Evolutionary conservation across 2,888 invertebrate species (phyloP).

Genomic region (Saturnia pavonia): DNA sequence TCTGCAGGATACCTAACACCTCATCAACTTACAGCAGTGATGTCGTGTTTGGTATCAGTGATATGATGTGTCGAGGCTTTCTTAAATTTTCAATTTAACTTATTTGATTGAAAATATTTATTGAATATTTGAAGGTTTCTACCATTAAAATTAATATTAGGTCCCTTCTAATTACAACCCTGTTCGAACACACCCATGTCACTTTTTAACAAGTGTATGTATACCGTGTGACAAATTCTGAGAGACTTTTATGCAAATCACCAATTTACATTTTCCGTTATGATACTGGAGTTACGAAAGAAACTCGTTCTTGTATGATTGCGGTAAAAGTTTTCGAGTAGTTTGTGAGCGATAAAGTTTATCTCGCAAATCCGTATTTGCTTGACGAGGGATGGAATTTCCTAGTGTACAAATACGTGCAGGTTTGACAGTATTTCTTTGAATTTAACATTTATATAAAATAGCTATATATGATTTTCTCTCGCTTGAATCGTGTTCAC

Average conservation of each 20-base stretch:
- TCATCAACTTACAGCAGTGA: too few relatives aligned
- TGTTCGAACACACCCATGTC: slow-evolving; percentile 52
- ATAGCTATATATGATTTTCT: background rate
- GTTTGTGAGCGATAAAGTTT: slow-evolving; percentile 18
- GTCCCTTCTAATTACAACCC: background rate
- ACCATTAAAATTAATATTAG: too few relatives aligned
- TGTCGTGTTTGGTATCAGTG: too few relatives aligned
- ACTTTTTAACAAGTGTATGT: slow-evolving; percentile 51
- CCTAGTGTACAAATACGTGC: slow-evolving; percentile 36
- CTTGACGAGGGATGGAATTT: slow-evolving; percentile 45
- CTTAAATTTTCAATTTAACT: too few relatives aligned
- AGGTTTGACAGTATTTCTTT: slow-evolving; percentile 33
- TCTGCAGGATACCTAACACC: too few relatives aligned
- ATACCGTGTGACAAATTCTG: slow-evolving; percentile 44
- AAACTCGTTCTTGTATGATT: background rate
- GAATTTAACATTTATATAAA: slow-evolving; percentile 22
- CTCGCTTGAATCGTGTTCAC: background rate
- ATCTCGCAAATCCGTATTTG: slow-evolving; percentile 30
- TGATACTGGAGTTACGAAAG: background rate
- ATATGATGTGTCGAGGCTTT: too few relatives aligned
- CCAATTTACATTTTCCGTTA: slow-evolving; percentile 25
- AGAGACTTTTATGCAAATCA: slow-evolving; percentile 47
- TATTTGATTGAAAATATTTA: too few relatives aligned
- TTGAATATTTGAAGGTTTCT: too few relatives aligned
- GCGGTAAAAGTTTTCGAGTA: background rate